Evolutionary conservation across 2,888 invertebrate species (phyloP), one percentile per base, ranked within the genome.

Genomic region (Macrosoma leucophasiata): DNA sequence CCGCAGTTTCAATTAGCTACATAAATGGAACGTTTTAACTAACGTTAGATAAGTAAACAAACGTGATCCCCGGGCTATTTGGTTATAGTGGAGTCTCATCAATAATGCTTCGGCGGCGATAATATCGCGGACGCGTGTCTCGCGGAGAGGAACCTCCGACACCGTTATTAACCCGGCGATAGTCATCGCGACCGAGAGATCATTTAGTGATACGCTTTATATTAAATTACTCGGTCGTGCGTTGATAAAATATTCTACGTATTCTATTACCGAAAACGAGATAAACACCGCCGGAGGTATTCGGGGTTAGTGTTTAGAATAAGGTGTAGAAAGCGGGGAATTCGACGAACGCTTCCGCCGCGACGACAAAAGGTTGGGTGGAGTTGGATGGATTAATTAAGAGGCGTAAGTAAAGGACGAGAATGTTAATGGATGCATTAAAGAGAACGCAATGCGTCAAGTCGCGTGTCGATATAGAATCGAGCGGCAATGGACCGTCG

Each of bases 221-320:
- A 82, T 84, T 84, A 84, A 82, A 84, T 84, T 84, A 84, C 82
- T 79, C 72, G 81, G 81, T 79, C 82, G 79, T 82, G 82, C 71
- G 71, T 75, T 78, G 82, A 78, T 82, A 78, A 79, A 78, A 81
- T 79, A 78, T 77, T 75, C 73, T 55, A 56, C 61, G 78, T 82
- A 81, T 82, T 79, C 81, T 78, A 79, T 84, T 84, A 82, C 82
- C 79, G 58, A 77, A 81, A 82, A 72, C 64, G 59, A 78, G 71
- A 76, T 78, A 78, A 75, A 68, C 73, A 51, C 56, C 59, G 69
- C 70, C 64, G 68, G 70, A 64, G 71, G 70, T 72, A 76, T 68
- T 62, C 64, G 63, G 32, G 30, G 28, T n/a, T n/a, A n/a, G 31
- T 28, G 35, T 58, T 62, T 58, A 52, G 54, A 56, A 57, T 54